Evolutionary conservation across 92 coral and sea anemone species (phyloP).

Genomic region (Parazoanthus atlanticus): DNA sequence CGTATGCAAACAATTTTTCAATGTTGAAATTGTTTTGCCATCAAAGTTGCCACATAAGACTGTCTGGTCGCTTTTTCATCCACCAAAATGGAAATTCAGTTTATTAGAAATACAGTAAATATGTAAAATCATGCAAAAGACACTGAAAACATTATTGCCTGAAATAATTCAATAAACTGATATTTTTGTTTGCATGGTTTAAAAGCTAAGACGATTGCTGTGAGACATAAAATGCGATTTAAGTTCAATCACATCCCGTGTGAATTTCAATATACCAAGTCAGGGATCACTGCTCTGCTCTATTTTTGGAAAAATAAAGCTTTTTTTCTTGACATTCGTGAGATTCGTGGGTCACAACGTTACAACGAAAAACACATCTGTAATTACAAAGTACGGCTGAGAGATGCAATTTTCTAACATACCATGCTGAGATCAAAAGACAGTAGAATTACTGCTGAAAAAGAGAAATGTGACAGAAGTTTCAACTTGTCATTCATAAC

Average conservation of each 20-base stretch:
- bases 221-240: not conserved
- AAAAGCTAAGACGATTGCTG: constrained; percentile 3
- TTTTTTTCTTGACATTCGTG: not conserved
- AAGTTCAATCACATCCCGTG: not conserved
- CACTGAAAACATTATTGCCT: not conserved
- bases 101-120: not conserved
- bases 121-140: not conserved
- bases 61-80: not conserved
- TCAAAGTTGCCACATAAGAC: not conserved
- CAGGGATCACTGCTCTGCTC: not conserved
- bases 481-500: not conserved
- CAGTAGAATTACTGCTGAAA: not conserved
- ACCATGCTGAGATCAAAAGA: no score
- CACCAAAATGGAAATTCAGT: not conserved
- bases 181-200: constrained; percentile 23
- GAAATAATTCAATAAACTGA: constrained; percentile 2
- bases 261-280: not conserved
- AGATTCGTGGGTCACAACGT: not conserved
- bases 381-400: not conserved
- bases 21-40: not conserved
- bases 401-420: no score
- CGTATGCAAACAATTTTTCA: not conserved
- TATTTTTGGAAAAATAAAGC: not conserved
- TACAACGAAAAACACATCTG: not conserved
- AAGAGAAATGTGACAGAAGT: not conserved